phyloP scores from a whole-genome alignment of 2,888 invertebrate genomes.

The Hydrotaea diabolus region DNA sequence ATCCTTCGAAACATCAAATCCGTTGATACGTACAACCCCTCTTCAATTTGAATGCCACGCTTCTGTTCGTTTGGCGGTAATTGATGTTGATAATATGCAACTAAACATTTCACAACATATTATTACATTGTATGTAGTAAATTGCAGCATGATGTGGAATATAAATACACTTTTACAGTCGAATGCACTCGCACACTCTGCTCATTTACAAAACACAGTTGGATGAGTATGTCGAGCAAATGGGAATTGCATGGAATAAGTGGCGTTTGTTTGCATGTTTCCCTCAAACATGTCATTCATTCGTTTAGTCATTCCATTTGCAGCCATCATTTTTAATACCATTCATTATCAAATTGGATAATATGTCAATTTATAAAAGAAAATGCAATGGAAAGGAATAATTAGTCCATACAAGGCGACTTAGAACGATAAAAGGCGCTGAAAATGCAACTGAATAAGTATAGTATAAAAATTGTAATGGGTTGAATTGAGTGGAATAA shows the following conservation, averaged over 20 bases:
- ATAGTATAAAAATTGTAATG: no score
- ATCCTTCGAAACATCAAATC: no score
- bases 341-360: slow-evolving; percentile 3
- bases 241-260: not conserved
- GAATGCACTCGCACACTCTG: not conserved
- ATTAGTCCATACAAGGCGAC: not conserved
- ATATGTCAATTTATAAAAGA: not conserved
- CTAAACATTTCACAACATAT: not conserved
- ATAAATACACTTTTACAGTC: not conserved
- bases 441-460: no score
- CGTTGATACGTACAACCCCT: no score
- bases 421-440: no score
- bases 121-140: not conserved
- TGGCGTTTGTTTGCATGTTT: not conserved
- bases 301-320: no score
- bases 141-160: not conserved
- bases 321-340: not conserved
- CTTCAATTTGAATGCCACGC: no score
- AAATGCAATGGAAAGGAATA: not conserved
- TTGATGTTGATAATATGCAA: not conserved
- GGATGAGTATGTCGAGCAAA: no score
- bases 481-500: no score
- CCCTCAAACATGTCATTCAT: no score
- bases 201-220: no score
- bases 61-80: not conserved